These are phyloP conservation scores for Amblyopsis rosae DNA, from an alignment of 2,113 vertebrate species.

Conservation along the genomic window DNA sequence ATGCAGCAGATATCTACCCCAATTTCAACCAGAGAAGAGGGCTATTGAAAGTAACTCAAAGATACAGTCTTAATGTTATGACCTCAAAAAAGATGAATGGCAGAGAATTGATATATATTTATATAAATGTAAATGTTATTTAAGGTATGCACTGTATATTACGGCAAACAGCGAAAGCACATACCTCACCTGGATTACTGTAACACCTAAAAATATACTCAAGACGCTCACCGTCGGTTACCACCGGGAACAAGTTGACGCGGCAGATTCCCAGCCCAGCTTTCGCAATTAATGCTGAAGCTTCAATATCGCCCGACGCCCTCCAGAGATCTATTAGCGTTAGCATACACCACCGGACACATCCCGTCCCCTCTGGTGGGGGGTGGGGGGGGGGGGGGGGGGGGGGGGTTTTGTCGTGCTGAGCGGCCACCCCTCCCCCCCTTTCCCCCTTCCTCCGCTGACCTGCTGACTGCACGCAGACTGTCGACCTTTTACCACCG, in stretches of 20 bases:
- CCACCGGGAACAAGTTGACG: slow-evolving; percentile 43
- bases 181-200: slow-evolving; percentile 32
- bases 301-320: slow-evolving; percentile 54
- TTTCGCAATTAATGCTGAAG: slow-evolving; percentile 66
- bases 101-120: too few species aligned
- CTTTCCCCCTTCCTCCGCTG: background rate
- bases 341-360: slow-evolving; percentile 67
- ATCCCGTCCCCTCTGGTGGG: slow-evolving; percentile 19
- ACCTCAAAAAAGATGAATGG: too few species aligned
- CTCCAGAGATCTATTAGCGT: slow-evolving; percentile 62
- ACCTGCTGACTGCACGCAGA: too few species aligned
- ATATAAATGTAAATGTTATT: too few species aligned
- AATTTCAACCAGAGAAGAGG: too few species aligned
- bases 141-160: slow-evolving; percentile 22
- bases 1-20: too few species aligned
- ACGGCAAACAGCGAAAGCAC: slow-evolving; percentile 7
- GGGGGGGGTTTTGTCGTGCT: slow-evolving; percentile 19
- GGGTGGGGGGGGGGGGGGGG: slow-evolving; percentile 15
- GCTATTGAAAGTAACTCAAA: too few species aligned
- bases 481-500: too few species aligned
- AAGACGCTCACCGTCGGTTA: slow-evolving; percentile 53
- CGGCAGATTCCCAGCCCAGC: slow-evolving; percentile 62
- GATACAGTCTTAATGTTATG: too few species aligned
- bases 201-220: slow-evolving; percentile 57
- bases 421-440: slow-evolving; percentile 11